Conservation (phyloP, 2,888 invertebrate genomes). For the Parelbella ahira region DNA sequence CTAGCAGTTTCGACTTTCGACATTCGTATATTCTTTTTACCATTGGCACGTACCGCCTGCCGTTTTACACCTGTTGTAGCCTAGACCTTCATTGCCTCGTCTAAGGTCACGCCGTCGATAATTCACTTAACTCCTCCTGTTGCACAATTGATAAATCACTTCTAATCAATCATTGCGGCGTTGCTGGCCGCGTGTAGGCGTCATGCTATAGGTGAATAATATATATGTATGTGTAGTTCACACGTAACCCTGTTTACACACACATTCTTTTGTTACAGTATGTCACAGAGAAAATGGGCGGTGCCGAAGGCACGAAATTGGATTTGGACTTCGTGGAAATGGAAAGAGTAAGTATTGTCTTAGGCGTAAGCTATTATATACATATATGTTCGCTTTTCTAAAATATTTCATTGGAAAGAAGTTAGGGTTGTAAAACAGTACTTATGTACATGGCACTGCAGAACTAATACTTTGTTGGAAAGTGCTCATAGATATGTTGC, state of each 20-base stretch:
- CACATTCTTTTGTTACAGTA: conserved; percentile 85
- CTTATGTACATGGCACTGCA: too few relatives aligned
- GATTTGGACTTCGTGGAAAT: conserved; percentile 99
- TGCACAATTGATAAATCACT: conserved; percentile 20
- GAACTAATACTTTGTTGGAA: too few relatives aligned
- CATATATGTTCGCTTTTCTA: conserved; percentile 2
- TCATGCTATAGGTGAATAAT: conserved; percentile 7
- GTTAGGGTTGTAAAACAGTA: too few relatives aligned
- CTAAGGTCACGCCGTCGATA: conserved; percentile 11
- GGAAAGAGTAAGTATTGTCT: conserved; percentile 91
- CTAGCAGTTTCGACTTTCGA: too few relatives aligned
- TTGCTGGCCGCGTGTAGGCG: conserved; percentile 2
- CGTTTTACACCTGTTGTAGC: too few relatives aligned
- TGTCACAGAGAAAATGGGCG: conserved; percentile 99
- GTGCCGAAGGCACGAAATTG: conserved; percentile 99
- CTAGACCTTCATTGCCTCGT: conserved; percentile 7
- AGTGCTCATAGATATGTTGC: too few relatives aligned
- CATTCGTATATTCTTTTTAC: too few relatives aligned
- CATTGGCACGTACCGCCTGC: too few relatives aligned
- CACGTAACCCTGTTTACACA: neutral
- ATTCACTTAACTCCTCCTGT: conserved; percentile 18
- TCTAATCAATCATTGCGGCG: conserved; percentile 9
- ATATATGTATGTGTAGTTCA: neutral
- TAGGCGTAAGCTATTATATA: conserved; percentile 5
- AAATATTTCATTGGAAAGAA: conserved; percentile 1